Base-by-base conservation (phyloP, 2,797 vertebrate genomes). In the Argya squamiceps region DNA sequence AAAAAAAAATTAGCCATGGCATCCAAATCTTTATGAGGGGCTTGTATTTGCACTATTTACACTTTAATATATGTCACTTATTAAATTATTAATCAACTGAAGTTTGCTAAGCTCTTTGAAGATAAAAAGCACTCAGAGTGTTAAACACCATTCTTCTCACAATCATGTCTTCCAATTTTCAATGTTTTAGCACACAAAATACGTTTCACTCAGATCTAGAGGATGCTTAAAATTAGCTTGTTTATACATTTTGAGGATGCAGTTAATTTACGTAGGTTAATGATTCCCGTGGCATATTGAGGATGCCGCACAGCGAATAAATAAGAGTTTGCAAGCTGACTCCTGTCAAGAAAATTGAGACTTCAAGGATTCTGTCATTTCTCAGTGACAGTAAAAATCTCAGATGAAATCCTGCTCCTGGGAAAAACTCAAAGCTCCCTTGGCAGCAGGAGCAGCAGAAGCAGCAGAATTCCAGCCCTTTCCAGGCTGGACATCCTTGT, bases 171-270 rank as follows among this genome's bases (percentile, higher is more conserved):
- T 82, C 63, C 44, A 90, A 95, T 84, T 90, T 92, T 79, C 83
- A 47, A 4, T 70, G 81, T 92, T 92, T 90, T 74, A 88, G 37
- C 89, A 94, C 56, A 88, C 52, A 89, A 94, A 92, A 93, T 92
- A 53, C 0, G 2, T 82, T 88, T 89, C 5, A 3, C 56, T 92
- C 67, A 27, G 63, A 79, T 81, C 32, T 92, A 82, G 91, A 94
- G 44, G 93, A 84, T 94, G 85, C 94, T 92, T 89, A 93, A 95
- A 96, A 96, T 96, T 91, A 96, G 60, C 63, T 70, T 90, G 91
- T 96, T 96, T 95, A 83, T 92, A 71, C 85, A 58, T 78, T 97
- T 94, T 77, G 89, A 89, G 69, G 78, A 90, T 76, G 84, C 50
- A 71, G 75, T 86, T 96, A 91, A 91, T 96, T 96, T 93, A 84